phyloP scores from a whole-genome alignment of 2,888 invertebrate species.

The Alsophila aescularia region DNA sequence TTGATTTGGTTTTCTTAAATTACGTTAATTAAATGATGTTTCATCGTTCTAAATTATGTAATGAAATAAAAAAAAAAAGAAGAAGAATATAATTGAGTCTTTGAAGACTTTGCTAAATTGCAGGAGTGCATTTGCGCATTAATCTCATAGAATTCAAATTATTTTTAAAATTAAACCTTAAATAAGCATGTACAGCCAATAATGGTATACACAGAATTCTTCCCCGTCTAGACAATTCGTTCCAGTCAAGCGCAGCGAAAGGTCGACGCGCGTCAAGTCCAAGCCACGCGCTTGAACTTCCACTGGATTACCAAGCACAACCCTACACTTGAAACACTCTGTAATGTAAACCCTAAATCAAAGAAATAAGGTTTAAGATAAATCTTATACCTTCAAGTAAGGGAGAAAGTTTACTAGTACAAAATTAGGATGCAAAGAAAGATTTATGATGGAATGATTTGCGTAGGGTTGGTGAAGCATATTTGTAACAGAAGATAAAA shows the following conservation, averaged over 20 bases:
- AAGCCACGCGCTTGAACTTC: constrained; percentile 68
- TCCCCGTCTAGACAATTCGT: constrained; percentile 75
- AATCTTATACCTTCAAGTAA: constrained; percentile 21
- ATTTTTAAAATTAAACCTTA: constrained; percentile 12
- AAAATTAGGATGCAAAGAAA: constrained; percentile 58
- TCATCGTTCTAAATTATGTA: no score
- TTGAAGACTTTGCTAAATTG: background rate
- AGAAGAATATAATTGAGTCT: no score
- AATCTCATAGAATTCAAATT: constrained; percentile 3
- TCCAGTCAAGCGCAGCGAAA: constrained; percentile 78
- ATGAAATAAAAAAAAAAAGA: no score
- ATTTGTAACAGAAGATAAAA: constrained; percentile 25
- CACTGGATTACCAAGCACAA: constrained; percentile 52
- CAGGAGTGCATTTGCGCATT: background rate
- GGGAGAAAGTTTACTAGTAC: constrained; percentile 47
- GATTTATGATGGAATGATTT: constrained; percentile 62
- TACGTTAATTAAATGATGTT: no score
- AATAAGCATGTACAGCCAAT: constrained; percentile 37
- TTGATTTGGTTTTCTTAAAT: background rate
- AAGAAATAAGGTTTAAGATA: constrained; percentile 19
- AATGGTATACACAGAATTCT: constrained; percentile 46
- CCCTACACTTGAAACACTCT: constrained; percentile 1
- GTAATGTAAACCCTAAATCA: constrained; percentile 35
- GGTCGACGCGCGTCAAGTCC: constrained; percentile 69
- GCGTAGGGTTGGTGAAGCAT: constrained; percentile 34